Evolutionary conservation across 1,140 invertebrate genomes (phyloP), one percentile per base, ranked within the genome.

Genomic region (Monochamus saltuarius): DNA sequence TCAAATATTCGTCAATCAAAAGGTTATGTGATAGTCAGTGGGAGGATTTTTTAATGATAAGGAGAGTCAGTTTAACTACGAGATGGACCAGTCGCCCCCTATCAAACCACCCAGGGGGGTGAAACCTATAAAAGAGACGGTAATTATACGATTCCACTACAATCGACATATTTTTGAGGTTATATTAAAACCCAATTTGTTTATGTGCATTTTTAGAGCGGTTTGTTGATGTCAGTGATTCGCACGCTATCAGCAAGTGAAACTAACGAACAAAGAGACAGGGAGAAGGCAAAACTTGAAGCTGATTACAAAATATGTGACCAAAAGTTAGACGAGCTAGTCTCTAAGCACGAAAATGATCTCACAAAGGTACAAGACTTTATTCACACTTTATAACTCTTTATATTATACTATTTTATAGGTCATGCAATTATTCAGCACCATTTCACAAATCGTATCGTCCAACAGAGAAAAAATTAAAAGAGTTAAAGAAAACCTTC

Each of bases 251-350:
- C 92, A 19, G 89, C 91, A 35, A 96, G 92, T 80, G 92, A 95
- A 79, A 96, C 93, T 34, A 94, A 94, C 77, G 94, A 97, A 73
- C 93, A 98, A 74, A 81, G 95, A 66, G 95, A 98, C 74, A 87
- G 91, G 71, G 95, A 98, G 78, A 95, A 95, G 72, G 88, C 88
- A 0, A 93, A 94, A 76, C 82, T 98, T 35, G 95, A 98, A 78
- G 90, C 92, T 66, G 94, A 95, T 74, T 98, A 91, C 73, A 92
- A 92, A 74, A 85, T 88, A 71, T 95, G 94, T 79, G 95, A 98
- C 80, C 85, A 88, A 63, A 83, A 84, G 67, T 81, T 98, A 3
- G 93, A 96, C 73, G 89, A 93, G 75, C 80, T 97, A 14, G 91
- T 99, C 16, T 89, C 90, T 19, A 83, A 85, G 22, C 90, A 98